Evolutionary conservation across 2,888 invertebrate genomes (phyloP), one percentile per base, ranked within the genome.

Genomic region (Aethes cnicana): DNA sequence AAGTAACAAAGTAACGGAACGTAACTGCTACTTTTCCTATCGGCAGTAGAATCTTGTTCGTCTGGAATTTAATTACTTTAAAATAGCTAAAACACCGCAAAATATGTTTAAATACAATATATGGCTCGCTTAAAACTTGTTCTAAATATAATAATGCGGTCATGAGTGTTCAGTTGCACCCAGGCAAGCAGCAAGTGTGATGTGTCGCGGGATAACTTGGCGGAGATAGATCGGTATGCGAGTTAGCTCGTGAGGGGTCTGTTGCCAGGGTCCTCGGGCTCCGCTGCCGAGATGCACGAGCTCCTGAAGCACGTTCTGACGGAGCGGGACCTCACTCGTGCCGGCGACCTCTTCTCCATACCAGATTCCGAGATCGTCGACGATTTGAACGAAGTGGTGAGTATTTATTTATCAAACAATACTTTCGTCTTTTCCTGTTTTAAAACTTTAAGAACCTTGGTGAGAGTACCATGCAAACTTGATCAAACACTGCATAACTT

Each of bases 341-440:
- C 97, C 66, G 97, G 97, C 18, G 97, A 97, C 82, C 92, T 98
- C 59, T 98, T 98, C 84, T 94, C 95, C 7, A 93, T 98, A 56
- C 93, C 95, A 35, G 97, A 98, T 88, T 92, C 93, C 54, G 94
- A 95, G 61, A 96, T 98, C 64, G 95, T 96, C 17, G 92, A 94
- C 78, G 96, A 96, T 81, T 90, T 96, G 66, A 94, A 94, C 44
- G 94, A 95, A 89, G 96, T 96, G 75, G 94, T 97, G 72, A 92
- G 93, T 58, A 57, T 82, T 25, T 20, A 43, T 75, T 91, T 21
- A 36, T 36, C 16, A 17, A 9, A 25, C 9, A 28, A 2, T 42
- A 28, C 2, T 28, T 26, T 2, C 1, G 7, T 28, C 11, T 0
- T 41, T 6, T 36, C 17, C 16, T 32, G 4, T 0, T n/a, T 4